Evolutionary conservation across 2,113 vertebrate genomes (phyloP).

Genomic region (Xyrauchen texanus): DNA sequence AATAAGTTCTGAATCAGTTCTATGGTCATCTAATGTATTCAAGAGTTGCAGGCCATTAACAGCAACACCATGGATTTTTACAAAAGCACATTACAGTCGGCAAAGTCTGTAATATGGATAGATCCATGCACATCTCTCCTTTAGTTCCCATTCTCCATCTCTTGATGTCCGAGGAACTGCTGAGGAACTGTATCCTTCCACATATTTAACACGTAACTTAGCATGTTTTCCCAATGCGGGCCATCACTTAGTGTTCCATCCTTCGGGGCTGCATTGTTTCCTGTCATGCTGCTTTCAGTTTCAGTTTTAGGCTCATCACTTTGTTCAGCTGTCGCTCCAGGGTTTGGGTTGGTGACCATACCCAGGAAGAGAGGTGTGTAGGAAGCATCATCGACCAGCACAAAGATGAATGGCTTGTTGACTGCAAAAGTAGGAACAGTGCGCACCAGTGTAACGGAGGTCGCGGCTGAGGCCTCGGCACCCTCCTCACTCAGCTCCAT

Average conservation of each 20-base stretch:
- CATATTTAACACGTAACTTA: constrained; percentile 40
- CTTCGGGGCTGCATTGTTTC: constrained; percentile 55
- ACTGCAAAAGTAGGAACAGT: constrained; percentile 78
- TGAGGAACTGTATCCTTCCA: constrained; percentile 31
- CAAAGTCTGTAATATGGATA: constrained; percentile 22
- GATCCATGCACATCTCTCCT: constrained; percentile 20
- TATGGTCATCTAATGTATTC: background rate
- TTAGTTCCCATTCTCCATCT: constrained; percentile 17
- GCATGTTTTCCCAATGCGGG: constrained; percentile 47
- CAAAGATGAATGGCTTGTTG: constrained; percentile 85
- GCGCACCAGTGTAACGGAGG: constrained; percentile 71
- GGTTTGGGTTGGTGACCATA: constrained; percentile 82
- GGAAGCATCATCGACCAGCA: constrained; percentile 78
- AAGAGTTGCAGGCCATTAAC: background rate
- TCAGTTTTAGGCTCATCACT: constrained; percentile 47
- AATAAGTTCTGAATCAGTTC: background rate
- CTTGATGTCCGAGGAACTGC: constrained; percentile 19
- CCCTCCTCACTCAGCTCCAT: constrained; percentile 86
- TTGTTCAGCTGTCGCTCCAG: constrained; percentile 48
- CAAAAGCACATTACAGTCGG: background rate
- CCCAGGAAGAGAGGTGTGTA: constrained; percentile 84
- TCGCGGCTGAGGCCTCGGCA: constrained; percentile 80
- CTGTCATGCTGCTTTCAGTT: constrained; percentile 38
- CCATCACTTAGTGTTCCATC: constrained; percentile 62
- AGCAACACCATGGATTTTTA: constrained; percentile 15